These are phyloP conservation scores for Formica selysi DNA, from an alignment of 1,140 invertebrate species.

Conservation along the genomic window DNA sequence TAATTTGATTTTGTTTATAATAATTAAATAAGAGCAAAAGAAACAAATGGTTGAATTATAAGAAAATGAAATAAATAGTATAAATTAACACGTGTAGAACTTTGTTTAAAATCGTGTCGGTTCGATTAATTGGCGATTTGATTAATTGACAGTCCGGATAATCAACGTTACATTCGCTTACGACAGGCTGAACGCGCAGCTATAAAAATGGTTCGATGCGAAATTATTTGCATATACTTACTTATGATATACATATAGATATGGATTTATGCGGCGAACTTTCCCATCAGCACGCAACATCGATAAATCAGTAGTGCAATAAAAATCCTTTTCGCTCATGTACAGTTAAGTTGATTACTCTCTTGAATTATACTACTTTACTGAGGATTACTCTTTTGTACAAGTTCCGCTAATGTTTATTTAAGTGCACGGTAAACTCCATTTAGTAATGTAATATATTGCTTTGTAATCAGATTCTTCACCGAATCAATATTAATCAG, in stretches of 20 bases:
- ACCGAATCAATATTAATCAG: slow-evolving; percentile 1
- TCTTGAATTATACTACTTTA: slow-evolving; percentile 27
- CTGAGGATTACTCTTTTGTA: not conserved
- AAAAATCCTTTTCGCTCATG: not conserved
- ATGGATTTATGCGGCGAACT: not conserved
- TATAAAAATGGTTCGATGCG: not conserved
- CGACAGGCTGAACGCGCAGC: not conserved
- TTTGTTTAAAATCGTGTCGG: not conserved
- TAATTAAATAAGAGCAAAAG: not conserved
- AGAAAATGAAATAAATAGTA: not conserved
- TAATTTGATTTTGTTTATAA: too few species aligned
- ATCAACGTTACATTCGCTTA: not conserved
- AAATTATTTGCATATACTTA: slow-evolving; percentile 8
- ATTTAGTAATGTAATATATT: not conserved
- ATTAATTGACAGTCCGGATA: not conserved
- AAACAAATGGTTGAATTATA: not conserved
- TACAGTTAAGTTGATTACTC: slow-evolving; percentile 27
- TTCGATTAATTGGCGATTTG: not conserved
- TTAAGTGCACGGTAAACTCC: not conserved
- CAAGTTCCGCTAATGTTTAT: slow-evolving; percentile 14
- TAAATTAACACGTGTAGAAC: not conserved
- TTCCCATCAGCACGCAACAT: not conserved
- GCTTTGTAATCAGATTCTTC: not conserved
- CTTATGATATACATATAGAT: not conserved
- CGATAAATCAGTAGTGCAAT: slow-evolving; percentile 23